Evolutionary conservation across 30 jellyfish, hydroid and myxozoan species (phyloP), one percentile per base, ranked within the genome.

Genomic region (Aurelia coerulea): DNA sequence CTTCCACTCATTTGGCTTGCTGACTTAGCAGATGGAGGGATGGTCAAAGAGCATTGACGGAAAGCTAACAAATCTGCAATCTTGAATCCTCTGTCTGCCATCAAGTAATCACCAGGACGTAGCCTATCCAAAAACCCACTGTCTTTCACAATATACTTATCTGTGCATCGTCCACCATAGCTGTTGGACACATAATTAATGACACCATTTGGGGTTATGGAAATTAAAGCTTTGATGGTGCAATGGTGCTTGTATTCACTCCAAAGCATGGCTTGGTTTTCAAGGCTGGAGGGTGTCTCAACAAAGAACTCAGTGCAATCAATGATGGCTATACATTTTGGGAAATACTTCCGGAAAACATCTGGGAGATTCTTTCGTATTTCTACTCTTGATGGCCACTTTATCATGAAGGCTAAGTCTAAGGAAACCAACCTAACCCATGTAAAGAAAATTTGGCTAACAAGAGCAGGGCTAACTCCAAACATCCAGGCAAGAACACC

Each of bases 1-100:
- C 5, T 2, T 0, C 6, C 32, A 16, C 32, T 60, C 69, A 60
- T 8, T 23, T 60, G 69, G 32, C 32, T 60, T 17, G 32, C 69
- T 3, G 32, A 16, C 23, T 17, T 2, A 8, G 10, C 69, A 60
- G 32, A 16, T 16, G 14, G 69, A 16, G 69, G 69, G 23, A 60
- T 60, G 23, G 69, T 23, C 23, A 60, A 23, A 23, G 6, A 60
- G 9, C 69, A 60, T 60, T 23, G 23, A 16, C 32, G 5, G 32
- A 3, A 16, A 1, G 8, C 32, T 60, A 60, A 60, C 32, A 16
- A 17, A 16, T 17, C 23, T 23, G 23, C 32, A 16, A 60, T 3
- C 78, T 31, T 75, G 66, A 77, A 77, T 4, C 88, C 88, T 58
- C 88, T 60, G 35, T 77, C 88, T 10, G 88, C 88, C n/a, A 77